Conservation (phyloP, 2,113 vertebrate genomes). For the Quiscalus mexicanus region DNA sequence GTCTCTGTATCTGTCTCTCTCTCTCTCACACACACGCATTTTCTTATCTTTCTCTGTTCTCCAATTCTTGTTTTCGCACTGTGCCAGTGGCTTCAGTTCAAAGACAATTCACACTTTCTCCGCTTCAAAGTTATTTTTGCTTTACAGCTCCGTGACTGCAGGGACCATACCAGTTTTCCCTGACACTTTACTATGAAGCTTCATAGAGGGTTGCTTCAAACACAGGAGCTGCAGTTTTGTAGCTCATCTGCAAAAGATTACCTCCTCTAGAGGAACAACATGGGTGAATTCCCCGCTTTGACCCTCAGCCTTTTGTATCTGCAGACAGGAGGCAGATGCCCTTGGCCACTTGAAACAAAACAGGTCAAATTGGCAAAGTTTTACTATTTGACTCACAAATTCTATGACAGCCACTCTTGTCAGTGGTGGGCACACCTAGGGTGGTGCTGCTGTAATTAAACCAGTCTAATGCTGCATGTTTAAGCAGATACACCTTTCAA, state of each 20-base stretch:
- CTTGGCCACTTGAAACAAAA: background rate
- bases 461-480: background rate
- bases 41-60: background rate
- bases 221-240: background rate
- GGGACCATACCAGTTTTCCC: background rate
- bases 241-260: background rate
- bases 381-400: background rate
- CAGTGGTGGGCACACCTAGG: background rate
- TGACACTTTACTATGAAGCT: background rate
- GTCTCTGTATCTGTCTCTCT: background rate
- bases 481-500: background rate
- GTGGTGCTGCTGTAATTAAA: background rate
- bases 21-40: background rate
- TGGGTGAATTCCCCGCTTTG: background rate
- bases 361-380: background rate
- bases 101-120: background rate
- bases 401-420: background rate
- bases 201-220: background rate
- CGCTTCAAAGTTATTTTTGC: background rate
- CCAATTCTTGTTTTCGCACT: background rate
- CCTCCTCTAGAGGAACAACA: accelerated
- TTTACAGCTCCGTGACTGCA: background rate
- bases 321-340: background rate
- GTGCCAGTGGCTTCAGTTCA: background rate
- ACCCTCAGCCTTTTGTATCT: background rate